Percentiles rank a stretch among this genome's conserved stretches.
Conservation (phyloP, 2,888 invertebrate genomes). For the Chironomus riparius region DNA sequence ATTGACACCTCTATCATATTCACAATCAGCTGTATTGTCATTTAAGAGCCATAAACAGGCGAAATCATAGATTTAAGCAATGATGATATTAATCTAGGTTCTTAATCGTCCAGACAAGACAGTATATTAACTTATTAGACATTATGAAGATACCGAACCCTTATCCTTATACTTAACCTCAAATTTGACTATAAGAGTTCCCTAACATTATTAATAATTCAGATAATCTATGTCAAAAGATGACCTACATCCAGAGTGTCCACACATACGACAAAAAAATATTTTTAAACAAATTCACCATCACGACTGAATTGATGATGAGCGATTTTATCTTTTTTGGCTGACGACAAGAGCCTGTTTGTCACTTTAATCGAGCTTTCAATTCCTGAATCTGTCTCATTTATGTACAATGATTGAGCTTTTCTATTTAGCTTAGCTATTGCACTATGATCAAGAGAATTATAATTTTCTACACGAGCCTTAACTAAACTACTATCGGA, state of each 20-base stretch:
- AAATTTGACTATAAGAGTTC: too few species aligned
- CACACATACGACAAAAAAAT: background rate
- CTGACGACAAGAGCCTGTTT: background rate
- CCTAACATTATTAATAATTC: too few species aligned
- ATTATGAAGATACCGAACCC: too few species aligned
- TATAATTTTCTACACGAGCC: background rate
- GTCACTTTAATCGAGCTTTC: background rate
- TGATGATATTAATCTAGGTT: too few species aligned
- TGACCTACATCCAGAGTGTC: background rate
- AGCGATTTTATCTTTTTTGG: background rate
- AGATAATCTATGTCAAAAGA: too few species aligned
- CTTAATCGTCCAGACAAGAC: too few species aligned
- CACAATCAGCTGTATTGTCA: too few species aligned
- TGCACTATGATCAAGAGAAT: background rate
- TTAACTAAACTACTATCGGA: background rate
- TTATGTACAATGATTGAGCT: background rate
- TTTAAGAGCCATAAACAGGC: too few species aligned
- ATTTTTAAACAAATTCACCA: constrained; percentile 15
- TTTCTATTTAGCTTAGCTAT: background rate
- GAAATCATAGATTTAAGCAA: too few species aligned
- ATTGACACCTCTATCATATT: too few species aligned
- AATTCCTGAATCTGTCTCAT: constrained; percentile 17
- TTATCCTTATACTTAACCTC: too few species aligned
- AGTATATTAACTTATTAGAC: too few species aligned
- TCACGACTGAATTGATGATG: constrained; percentile 19